Base-by-base conservation (phyloP, 2,888 invertebrate genomes). In the Mesochorus sp. region DNA sequence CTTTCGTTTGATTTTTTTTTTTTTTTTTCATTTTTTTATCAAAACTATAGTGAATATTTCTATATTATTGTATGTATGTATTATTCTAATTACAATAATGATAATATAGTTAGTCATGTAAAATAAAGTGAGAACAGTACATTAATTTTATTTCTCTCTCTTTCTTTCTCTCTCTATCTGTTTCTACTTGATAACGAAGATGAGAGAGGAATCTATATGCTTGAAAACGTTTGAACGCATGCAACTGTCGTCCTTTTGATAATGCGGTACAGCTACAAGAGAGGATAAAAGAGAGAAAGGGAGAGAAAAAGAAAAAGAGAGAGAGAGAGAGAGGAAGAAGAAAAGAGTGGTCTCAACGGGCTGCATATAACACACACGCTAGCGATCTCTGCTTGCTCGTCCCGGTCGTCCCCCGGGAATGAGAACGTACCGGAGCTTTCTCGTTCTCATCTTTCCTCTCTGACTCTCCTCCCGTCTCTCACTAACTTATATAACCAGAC, bases 321-420 rank as follows among this genome's bases (percentile, higher is more conserved):
- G 39, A 26, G 49, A 49, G 42, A 31, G 24, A 42, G 26, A 3
- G 14, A n/a, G 37, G 44, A 59, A 31, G 44, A 62, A 47, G 49
- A 51, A 61, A 66, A 51, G 57, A 68, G 68, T 49, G 67, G 31
- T 77, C 72, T 49, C 55, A 17, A 10, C 49, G 62, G 68, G 66
- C 26, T 49, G 39, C 37, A 73, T 49, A 42, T 62, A 47, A 73
- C 42, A 62, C 34, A 55, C 28, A 47, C 66, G 49, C 73, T 55
- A 39, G 59, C 70, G 76, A 76, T 77, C 77, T 62, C 55, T 68
- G 62, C 62, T 73, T 61, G 51, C 67, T 62, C 62, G 57, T 44
- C 34, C 39, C 57, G 55, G 19, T 47, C 17, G 26, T 68, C 77
- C 77, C 77, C 39, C 24, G 77, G 68, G 77, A 64, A 68, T 57